A percentile compares a stretch with the other conserved stretches of the same genome.
phyloP scores from a whole-genome alignment of 2,888 invertebrate species.

The Unio pictorum region DNA sequence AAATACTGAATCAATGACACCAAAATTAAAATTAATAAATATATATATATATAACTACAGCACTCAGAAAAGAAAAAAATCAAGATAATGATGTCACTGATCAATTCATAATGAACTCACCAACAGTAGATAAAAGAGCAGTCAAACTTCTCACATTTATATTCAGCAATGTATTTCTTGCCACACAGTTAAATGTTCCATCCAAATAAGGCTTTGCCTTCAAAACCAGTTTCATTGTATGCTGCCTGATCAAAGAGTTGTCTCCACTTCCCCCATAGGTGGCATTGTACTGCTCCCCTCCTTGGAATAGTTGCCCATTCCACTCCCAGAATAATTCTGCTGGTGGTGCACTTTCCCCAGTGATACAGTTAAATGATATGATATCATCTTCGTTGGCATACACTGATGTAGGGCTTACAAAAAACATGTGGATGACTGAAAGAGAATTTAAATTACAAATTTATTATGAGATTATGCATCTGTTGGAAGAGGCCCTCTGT shows the following conservation, averaged over 20 bases:
- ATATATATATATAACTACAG: too few relatives aligned
- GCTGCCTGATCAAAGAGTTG: slow-evolving; percentile 38
- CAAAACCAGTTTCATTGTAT: slow-evolving; percentile 51
- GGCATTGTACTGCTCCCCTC: slow-evolving; percentile 49
- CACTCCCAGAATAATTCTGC: slow-evolving; percentile 55
- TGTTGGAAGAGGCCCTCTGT: too few relatives aligned
- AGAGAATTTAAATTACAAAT: background rate
- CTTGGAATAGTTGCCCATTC: slow-evolving; percentile 43
- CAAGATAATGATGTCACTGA: background rate
- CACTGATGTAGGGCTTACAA: slow-evolving; percentile 47
- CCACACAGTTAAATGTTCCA: slow-evolving; percentile 55
- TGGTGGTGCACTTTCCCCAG: slow-evolving; percentile 49
- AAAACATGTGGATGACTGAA: slow-evolving; percentile 60
- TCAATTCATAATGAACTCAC: slow-evolving; percentile 25
- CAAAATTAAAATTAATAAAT: too few relatives aligned
- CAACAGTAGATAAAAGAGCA: slow-evolving; percentile 43
- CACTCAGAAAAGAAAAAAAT: too few relatives aligned
- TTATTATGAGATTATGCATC: too few relatives aligned
- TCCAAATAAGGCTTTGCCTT: slow-evolving; percentile 29
- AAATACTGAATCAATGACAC: too few relatives aligned
- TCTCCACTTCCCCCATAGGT: slow-evolving; percentile 43
- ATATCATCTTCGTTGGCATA: slow-evolving; percentile 42
- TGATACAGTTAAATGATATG: slow-evolving; percentile 57
- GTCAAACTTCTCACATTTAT: slow-evolving; percentile 44
- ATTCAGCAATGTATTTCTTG: slow-evolving; percentile 48